Conservation (phyloP, 2,113 vertebrate genomes). For the Neodon shergylaensis region DNA sequence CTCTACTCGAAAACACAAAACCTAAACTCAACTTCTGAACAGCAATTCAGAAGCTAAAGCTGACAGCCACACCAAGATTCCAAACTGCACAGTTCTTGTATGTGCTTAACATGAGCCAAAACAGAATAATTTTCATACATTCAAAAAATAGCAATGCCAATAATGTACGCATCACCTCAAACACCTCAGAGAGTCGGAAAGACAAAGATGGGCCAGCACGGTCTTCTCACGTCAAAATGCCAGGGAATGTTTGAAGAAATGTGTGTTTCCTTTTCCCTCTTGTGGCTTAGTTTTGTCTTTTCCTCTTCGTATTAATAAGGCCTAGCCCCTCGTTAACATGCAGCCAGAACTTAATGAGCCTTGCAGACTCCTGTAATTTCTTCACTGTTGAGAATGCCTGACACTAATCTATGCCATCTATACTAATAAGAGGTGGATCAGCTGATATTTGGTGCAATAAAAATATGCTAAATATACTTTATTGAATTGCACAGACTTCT, state of each 20-base stretch:
- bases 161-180: constrained; percentile 48
- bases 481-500: constrained; percentile 81
- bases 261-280: constrained; percentile 45
- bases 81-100: not conserved
- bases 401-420: constrained; percentile 90
- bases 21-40: not conserved
- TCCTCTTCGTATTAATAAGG: constrained; percentile 86
- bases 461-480: constrained; percentile 85
- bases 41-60: not conserved
- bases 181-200: constrained; percentile 63
- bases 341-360: constrained; percentile 88
- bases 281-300: constrained; percentile 73
- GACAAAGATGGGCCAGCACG: constrained; percentile 35
- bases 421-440: constrained; percentile 89
- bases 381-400: constrained; percentile 89
- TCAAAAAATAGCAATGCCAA: not conserved
- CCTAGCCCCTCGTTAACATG: constrained; percentile 87
- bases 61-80: not conserved
- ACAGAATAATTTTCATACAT: not conserved
- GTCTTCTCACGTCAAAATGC: constrained; percentile 63
- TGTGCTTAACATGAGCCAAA: not conserved
- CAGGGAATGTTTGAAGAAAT: constrained; percentile 52
- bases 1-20: not conserved
- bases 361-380: constrained; percentile 89
- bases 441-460: constrained; percentile 85